A percentile compares a stretch with the other conserved stretches of the same genome.
phyloP scores from a whole-genome alignment of 2,888 invertebrate species.

The Drosophila borealis region DNA sequence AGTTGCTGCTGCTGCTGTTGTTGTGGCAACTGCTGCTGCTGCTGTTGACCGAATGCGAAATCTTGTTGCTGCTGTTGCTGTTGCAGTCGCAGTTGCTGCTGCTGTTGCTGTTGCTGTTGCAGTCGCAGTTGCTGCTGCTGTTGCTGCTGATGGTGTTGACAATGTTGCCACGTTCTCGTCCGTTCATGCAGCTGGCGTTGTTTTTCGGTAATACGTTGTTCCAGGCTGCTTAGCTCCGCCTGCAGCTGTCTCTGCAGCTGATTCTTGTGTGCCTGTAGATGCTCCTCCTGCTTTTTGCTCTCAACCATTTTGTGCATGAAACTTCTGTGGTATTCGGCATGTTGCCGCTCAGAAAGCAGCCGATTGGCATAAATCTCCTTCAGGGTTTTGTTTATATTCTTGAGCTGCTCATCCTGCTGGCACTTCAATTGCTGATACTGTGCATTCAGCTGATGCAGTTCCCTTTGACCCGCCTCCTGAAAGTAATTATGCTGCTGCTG shows the following conservation, averaged over 20 bases:
- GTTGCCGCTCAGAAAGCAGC: conserved; percentile 42
- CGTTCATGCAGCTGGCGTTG: conserved; percentile 32
- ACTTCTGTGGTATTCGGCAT: conserved; percentile 60
- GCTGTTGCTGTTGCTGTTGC: neutral
- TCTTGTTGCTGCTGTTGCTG: conserved; percentile 26
- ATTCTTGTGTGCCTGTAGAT: conserved; percentile 25
- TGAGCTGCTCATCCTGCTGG: conserved; percentile 49
- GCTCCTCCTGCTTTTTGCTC: conserved; percentile 52
- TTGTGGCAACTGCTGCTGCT: conserved; percentile 5
- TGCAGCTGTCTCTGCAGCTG: conserved; percentile 23
- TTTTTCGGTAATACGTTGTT: conserved; percentile 40
- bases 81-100: neutral
- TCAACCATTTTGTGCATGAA: conserved; percentile 61
- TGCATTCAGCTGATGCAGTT: conserved; percentile 54
- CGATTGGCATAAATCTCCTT: conserved; percentile 41
- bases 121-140: conserved; percentile 24
- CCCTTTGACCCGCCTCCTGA: conserved; percentile 20
- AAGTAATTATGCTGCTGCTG: conserved; percentile 26
- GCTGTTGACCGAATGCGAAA: neutral
- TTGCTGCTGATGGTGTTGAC: conserved; percentile 25
- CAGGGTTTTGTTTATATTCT: conserved; percentile 27
- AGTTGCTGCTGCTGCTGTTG: conserved; percentile 5
- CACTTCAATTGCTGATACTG: conserved; percentile 42
- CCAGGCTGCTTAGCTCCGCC: conserved; percentile 20
- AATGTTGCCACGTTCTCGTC: conserved; percentile 3